These are phyloP conservation scores for Eledona agricola DNA, from an alignment of 2,888 invertebrate species.

Conservation along the genomic window DNA sequence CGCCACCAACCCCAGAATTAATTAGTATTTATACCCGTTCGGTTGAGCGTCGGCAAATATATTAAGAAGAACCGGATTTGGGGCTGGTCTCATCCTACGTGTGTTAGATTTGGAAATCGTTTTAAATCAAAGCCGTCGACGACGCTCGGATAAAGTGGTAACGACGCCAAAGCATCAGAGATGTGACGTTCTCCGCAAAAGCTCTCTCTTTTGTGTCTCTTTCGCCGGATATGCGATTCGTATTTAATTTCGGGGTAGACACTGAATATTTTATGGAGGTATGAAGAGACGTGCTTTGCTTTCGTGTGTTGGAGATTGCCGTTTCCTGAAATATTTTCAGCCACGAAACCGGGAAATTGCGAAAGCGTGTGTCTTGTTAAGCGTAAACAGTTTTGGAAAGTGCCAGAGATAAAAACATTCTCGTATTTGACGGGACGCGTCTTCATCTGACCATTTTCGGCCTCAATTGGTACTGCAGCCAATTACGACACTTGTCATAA, in stretches of 20 bases:
- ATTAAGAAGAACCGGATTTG: constrained; percentile 23
- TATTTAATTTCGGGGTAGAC: constrained; percentile 21
- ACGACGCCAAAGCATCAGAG: constrained; percentile 15
- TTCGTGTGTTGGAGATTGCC: constrained; percentile 12
- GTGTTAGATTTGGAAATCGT: constrained; percentile 16
- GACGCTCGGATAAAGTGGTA: constrained; percentile 20
- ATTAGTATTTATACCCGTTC: constrained; percentile 27
- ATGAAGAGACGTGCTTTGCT: constrained; percentile 1
- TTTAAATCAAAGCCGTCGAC: constrained; percentile 32
- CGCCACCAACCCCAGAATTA: constrained; percentile 19
- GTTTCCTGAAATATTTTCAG: constrained; percentile 13
- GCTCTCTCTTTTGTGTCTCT: constrained; percentile 7
- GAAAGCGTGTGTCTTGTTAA: constrained; percentile 10
- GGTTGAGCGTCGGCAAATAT: constrained; percentile 22
- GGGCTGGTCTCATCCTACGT: constrained; percentile 9
- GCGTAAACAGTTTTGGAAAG: too few relatives aligned
- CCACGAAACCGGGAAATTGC: constrained; percentile 11
- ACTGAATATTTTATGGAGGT: not conserved
- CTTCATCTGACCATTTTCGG: too few relatives aligned
- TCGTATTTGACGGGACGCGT: too few relatives aligned
- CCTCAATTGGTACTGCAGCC: too few relatives aligned
- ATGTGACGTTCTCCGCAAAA: constrained; percentile 18
- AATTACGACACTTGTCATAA: too few relatives aligned
- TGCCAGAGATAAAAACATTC: too few relatives aligned
- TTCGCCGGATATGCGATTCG: constrained; percentile 29